Base-by-base conservation (phyloP, 2,797 vertebrate genomes). In the Merluccius polli region DNA sequence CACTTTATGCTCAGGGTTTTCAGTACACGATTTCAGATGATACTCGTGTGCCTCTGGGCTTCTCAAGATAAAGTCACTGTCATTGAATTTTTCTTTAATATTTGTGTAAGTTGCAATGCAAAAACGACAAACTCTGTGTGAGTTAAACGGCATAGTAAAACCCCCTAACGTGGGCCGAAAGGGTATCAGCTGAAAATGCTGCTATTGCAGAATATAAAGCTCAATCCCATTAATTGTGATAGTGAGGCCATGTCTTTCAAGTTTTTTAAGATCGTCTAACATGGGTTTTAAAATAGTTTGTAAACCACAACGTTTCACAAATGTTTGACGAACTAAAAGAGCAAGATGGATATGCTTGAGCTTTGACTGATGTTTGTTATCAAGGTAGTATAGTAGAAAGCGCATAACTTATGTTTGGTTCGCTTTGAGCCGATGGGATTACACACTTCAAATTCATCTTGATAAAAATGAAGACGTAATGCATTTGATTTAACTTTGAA, bases 131-230 rank as follows among this genome's bases (percentile, higher is more conserved):
- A 79, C 48, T 71, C 32, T 35, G 79, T 77, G 0, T 24, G 32
- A 63, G 79, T n/a, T n/a, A n/a, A n/a, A n/a, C n/a, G n/a, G n/a
- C n/a, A n/a, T n/a, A n/a, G n/a, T n/a, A n/a, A n/a, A 84, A 1
- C 78, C 78, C 24, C 71, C 80, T 5, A 81, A 84, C 77, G 27
- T 82, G 81, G 35, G 82, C 73, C 48, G 81, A 83, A 0, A 79
- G 24, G 32, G 83, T 83, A 27, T 83, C 74, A 24, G 36, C 18
- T 1, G 78, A 85, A n/a, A 77, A 18, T 2, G 81, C 76, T 31
- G 79, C 77, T 32, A 81, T 21, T 16, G 77, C 77, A 33, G 73
- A 75, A 38, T 30, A 10, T 12, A 82, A 15, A 82, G 44, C 15
- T 76, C 79, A 16, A 2, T 36, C 16, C 29, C 75, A 79, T 59